A percentile compares a stretch with the other conserved stretches of the same genome.
Evolutionary conservation across 2,888 invertebrate species (phyloP).

Genomic region (Selenia dentaria): DNA sequence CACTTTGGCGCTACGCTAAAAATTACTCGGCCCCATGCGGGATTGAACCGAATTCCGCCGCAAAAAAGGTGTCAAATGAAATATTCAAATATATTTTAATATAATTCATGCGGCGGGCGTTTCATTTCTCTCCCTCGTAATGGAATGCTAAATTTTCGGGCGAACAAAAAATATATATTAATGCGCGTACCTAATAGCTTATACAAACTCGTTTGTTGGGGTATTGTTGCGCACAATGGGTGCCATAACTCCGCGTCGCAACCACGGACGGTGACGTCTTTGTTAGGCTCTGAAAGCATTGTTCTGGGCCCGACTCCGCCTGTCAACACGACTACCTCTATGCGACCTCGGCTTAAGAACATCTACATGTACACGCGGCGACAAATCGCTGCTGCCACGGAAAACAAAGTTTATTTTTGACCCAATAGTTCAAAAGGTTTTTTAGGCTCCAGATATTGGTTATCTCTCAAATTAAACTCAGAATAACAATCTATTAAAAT

Average conservation of each 20-base stretch:
- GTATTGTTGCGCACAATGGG: slow-evolving; percentile 84
- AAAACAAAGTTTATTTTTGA: slow-evolving; percentile 35
- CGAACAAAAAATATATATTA: slow-evolving; percentile 85
- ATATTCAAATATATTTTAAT: slow-evolving; percentile 85
- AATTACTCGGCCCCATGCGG: slow-evolving; percentile 76
- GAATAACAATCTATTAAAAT: background rate
- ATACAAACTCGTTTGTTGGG: slow-evolving; percentile 85
- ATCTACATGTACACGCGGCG: slow-evolving; percentile 47
- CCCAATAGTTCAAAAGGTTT: slow-evolving; percentile 6
- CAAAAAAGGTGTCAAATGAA: slow-evolving; percentile 85
- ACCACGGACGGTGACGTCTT: slow-evolving; percentile 84
- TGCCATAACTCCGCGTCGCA: slow-evolving; percentile 84
- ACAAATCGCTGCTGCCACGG: slow-evolving; percentile 40
- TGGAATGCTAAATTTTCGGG: slow-evolving; percentile 85
- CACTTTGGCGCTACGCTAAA: slow-evolving; percentile 77
- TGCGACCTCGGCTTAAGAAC: slow-evolving; percentile 49
- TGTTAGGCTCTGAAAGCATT: slow-evolving; percentile 78
- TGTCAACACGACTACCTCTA: slow-evolving; percentile 66
- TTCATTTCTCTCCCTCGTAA: slow-evolving; percentile 85
- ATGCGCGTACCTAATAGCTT: slow-evolving; percentile 85
- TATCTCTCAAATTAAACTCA: background rate
- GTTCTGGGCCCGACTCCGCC: slow-evolving; percentile 74
- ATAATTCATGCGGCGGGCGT: slow-evolving; percentile 85
- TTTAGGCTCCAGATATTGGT: background rate
- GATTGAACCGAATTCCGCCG: slow-evolving; percentile 82